Base-by-base conservation (phyloP, 2,888 invertebrate genomes). In the Crematogaster levior region DNA sequence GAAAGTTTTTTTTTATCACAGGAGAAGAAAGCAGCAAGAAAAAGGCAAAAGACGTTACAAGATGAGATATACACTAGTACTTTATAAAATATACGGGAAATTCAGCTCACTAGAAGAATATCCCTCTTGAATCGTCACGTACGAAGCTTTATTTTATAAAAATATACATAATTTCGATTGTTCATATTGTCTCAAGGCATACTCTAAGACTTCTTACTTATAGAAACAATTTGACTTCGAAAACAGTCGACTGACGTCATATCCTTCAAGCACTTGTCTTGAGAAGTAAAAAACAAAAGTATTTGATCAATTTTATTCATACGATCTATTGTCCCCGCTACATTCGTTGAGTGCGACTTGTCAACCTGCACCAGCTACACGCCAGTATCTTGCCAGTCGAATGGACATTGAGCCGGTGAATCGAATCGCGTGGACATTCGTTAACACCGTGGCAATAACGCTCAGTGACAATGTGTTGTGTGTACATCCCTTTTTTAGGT, bases 381-480 rank as follows among this genome's bases (percentile, higher is more conserved):
- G 53, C 43, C 40, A 43, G 56, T 77, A 68, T 56, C 77, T 77
- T 77, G 77, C 77, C 77, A 77, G 77, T 77, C 77, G 68, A 77
- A 77, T 77, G 56, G 56, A 77, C 68, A 68, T 18, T 24, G 30
- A 68, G 43, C 56, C 68, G 68, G 77, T 77, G 77, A 68, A 77
- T 77, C 77, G 77, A 77, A 77, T 77, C 77, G 77, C 68, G 56
- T 77, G 77, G 77, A 77, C 77, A 77, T 77, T 80, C 80, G 80
- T 80, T 61, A 80, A 79, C 82, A 81, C 72, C 73, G 56, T 58
- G 46, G 73, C 53, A 72, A 81, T 63, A 80, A 65, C 83, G 73
- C 51, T 80, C 34, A 9, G 56, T 43, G n/a, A 56, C 56, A 65
- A 58, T 34, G 51, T 63, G 63, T 66, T 37, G 56, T 53, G 77